phyloP scores from a whole-genome alignment of 2,888 invertebrate genomes.

The Tortrix viridana region DNA sequence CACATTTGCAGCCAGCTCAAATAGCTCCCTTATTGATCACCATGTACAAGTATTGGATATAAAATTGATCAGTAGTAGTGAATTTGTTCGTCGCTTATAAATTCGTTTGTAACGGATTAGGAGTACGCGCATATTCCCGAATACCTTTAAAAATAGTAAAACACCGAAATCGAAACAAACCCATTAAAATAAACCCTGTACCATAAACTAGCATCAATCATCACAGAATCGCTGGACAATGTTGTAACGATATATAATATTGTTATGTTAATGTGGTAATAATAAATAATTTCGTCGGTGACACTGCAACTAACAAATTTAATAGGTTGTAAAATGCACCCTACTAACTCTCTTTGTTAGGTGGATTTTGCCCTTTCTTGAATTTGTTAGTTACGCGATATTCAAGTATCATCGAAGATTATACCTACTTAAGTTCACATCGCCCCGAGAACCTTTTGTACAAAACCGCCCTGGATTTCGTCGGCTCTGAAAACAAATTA shows the following conservation, averaged over 20 bases:
- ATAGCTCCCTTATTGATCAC: too few relatives aligned
- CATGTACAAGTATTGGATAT: too few relatives aligned
- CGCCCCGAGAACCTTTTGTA: constrained; percentile 63
- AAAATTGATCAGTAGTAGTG: too few relatives aligned
- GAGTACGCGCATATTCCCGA: not conserved
- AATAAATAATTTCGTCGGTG: constrained; percentile 29
- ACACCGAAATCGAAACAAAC: constrained; percentile 4
- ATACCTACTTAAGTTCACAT: constrained; percentile 41
- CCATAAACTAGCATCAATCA: constrained; percentile 51
- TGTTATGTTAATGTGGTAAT: not conserved
- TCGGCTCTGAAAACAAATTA: constrained; percentile 69
- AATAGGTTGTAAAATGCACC: too few relatives aligned
- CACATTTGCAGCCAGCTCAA: too few relatives aligned
- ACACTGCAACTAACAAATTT: too few relatives aligned
- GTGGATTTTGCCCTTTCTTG: too few relatives aligned
- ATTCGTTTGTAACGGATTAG: not conserved
- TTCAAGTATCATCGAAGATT: too few relatives aligned
- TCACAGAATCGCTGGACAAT: constrained; percentile 58
- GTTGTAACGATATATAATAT: not conserved
- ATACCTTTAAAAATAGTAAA: constrained; percentile 11
- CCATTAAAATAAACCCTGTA: constrained; percentile 48
- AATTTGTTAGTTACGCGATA: too few relatives aligned
- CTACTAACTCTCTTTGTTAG: too few relatives aligned
- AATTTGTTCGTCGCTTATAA: not conserved
- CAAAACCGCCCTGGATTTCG: constrained; percentile 72